Evolutionary conservation across 2,797 vertebrate species (phyloP).

Genomic region (Heterohyrax brucei): DNA sequence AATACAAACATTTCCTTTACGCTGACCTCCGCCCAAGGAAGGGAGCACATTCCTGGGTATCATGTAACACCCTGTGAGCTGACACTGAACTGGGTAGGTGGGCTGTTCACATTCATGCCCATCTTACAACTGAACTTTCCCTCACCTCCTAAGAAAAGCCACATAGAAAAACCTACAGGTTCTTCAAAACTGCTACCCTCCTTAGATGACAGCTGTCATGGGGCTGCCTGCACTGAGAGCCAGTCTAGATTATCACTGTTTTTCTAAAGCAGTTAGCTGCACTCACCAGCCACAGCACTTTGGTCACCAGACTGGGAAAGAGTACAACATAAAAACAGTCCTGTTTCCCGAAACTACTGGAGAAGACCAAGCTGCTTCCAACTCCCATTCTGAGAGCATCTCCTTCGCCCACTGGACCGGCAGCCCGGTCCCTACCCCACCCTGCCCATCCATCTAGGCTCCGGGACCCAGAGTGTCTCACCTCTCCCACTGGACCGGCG

Average conservation of each 20-base stretch:
- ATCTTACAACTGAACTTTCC: constrained; percentile 69
- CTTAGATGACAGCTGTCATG: constrained; percentile 32
- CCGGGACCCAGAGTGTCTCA: not conserved
- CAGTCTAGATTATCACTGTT: constrained; percentile 62
- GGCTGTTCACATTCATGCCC: constrained; percentile 12
- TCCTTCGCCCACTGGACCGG: constrained; percentile 58
- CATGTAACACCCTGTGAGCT: constrained; percentile 27
- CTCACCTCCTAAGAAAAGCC: constrained; percentile 39
- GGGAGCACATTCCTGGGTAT: constrained; percentile 35
- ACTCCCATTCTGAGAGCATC: not conserved
- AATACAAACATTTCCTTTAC: constrained; percentile 61
- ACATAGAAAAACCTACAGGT: constrained; percentile 69
- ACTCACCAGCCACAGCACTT: constrained; percentile 49
- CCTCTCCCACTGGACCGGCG: constrained; percentile 57
- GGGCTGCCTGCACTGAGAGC: constrained; percentile 22
- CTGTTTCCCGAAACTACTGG: constrained; percentile 58
- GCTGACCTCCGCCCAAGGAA: constrained; percentile 63
- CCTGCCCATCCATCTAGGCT: constrained; percentile 25
- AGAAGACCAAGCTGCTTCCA: constrained; percentile 19
- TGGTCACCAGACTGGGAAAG: constrained; percentile 55
- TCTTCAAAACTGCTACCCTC: constrained; percentile 71
- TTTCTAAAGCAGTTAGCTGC: constrained; percentile 55
- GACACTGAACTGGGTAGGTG: constrained; percentile 16
- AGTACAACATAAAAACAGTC: constrained; percentile 60
- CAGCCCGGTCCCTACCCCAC: not conserved